Conservation (phyloP, 1,140 invertebrate genomes). For the Drosophila insularis region DNA sequence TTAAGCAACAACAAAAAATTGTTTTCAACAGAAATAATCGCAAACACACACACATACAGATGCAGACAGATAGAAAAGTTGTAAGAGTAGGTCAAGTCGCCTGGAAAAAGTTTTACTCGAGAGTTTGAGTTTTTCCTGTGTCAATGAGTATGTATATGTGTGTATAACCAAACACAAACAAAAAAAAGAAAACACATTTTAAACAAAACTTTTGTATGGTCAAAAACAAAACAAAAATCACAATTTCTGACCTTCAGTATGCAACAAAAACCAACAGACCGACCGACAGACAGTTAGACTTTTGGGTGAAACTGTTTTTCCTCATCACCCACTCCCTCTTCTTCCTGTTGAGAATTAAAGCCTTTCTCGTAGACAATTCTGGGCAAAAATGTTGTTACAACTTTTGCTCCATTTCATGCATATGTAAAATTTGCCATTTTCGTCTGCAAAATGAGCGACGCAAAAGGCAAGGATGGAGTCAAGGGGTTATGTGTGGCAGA, state of each 20-base stretch:
- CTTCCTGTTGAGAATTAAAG: constrained; percentile 14
- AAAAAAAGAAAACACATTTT: constrained; percentile 34
- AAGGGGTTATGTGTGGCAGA: constrained; percentile 4
- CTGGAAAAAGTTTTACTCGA: constrained; percentile 58
- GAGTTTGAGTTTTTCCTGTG: constrained; percentile 18
- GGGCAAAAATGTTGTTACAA: constrained; percentile 62
- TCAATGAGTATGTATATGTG: not conserved
- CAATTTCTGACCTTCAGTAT: constrained; percentile 42
- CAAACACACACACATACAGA: constrained; percentile 7
- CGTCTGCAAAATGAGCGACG: constrained; percentile 6
- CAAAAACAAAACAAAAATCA: constrained; percentile 24
- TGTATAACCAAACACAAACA: not conserved
- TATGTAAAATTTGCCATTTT: constrained; percentile 43
- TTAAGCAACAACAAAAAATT: constrained; percentile 7
- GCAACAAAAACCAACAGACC: constrained; percentile 14
- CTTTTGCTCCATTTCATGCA: constrained; percentile 69
- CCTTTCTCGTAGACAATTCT: constrained; percentile 22
- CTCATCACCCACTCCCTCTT: not conserved
- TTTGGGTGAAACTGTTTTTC: constrained; percentile 10
- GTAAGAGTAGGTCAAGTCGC: constrained; percentile 60
- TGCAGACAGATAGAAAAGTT: constrained; percentile 10
- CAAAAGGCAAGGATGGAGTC: not conserved
- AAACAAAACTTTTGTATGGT: not conserved
- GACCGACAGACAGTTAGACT: constrained; percentile 21
- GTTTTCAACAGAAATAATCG: constrained; percentile 40